Evolutionary conservation across 2,888 invertebrate genomes (phyloP).

Genomic region (Microplitis deprimator): DNA sequence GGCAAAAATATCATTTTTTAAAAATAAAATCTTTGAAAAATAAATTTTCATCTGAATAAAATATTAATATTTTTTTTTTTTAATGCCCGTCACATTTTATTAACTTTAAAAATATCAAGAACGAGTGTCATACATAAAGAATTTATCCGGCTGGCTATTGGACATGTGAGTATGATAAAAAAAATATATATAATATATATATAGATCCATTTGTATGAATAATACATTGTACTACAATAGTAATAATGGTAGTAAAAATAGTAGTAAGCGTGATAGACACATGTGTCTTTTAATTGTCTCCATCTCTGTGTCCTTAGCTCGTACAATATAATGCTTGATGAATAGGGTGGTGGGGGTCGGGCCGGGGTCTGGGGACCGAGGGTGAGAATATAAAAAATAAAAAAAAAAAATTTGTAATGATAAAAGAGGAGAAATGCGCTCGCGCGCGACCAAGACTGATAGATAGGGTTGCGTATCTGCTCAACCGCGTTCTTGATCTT

Average conservation of each 20-base stretch:
- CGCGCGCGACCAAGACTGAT: background rate
- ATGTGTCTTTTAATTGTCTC: background rate
- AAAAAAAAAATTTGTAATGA: background rate
- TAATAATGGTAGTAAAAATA: background rate
- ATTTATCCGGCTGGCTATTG: constrained; percentile 50
- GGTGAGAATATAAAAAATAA: background rate
- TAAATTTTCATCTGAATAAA: background rate
- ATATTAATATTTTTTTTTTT: background rate
- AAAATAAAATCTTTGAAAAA: no score
- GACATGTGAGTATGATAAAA: constrained; percentile 51
- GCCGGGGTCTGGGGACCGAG: background rate
- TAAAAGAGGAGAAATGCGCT: background rate
- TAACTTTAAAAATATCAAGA: background rate
- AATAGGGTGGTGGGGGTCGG: background rate
- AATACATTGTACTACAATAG: background rate
- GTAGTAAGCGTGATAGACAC: constrained; percentile 1
- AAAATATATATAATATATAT: background rate
- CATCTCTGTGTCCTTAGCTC: background rate
- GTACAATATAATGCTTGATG: background rate
- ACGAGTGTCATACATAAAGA: constrained; percentile 44
- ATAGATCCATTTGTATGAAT: background rate
- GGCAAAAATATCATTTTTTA: no score
- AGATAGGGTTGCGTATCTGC: background rate
- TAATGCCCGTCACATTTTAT: constrained; percentile 6
- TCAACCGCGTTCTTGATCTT: background rate